Evolutionary conservation across 2,888 invertebrate species (phyloP).

Genomic region (Xiphydria camelus): DNA sequence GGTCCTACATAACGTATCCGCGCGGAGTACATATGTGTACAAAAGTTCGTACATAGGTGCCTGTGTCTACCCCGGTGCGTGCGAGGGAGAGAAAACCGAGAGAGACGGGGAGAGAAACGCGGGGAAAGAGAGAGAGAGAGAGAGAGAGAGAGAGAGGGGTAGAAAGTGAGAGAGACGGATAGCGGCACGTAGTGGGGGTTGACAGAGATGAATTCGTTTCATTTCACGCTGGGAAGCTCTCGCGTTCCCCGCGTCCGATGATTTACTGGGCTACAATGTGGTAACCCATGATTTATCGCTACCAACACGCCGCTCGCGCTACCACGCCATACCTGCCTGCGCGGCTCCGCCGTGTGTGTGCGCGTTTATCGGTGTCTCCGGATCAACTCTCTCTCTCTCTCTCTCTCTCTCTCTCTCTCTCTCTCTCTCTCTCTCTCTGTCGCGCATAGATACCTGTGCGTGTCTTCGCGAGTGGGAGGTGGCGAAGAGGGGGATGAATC

Average conservation of each 20-base stretch:
- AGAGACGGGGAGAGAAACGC: conserved; percentile 9
- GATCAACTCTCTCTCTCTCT: conserved; percentile 30
- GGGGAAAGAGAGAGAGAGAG: conserved; percentile 19
- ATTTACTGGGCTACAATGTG: conserved; percentile 71
- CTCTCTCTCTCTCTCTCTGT: conserved; percentile 8
- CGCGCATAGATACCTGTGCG: conserved; percentile 6
- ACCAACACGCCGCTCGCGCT: conserved; percentile 65
- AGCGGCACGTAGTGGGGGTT: conserved; percentile 45
- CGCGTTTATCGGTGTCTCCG: conserved; percentile 46
- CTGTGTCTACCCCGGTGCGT: conserved; percentile 43
- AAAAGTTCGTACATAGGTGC: conserved; percentile 27
- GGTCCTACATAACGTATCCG: conserved; percentile 8
- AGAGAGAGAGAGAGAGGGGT: conserved; percentile 25
- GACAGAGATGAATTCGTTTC: conserved; percentile 61
- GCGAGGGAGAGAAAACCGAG: conserved; percentile 48
- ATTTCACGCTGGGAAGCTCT: conserved; percentile 60
- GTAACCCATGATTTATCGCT: conserved; percentile 70
- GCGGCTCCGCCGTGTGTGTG: conserved; percentile 44
- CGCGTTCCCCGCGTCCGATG: conserved; percentile 61
- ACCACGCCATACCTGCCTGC: conserved; percentile 57
- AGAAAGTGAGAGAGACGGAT: conserved; percentile 29
- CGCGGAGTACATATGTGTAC: conserved; percentile 22
- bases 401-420: conserved; percentile 12
- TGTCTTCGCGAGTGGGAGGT: conserved; percentile 11
- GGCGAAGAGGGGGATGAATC: neutral